A percentile compares a stretch with the other conserved stretches of the same genome.
Evolutionary conservation across 2,113 vertebrate genomes (phyloP).

Genomic region (Taurulus bubalis): DNA sequence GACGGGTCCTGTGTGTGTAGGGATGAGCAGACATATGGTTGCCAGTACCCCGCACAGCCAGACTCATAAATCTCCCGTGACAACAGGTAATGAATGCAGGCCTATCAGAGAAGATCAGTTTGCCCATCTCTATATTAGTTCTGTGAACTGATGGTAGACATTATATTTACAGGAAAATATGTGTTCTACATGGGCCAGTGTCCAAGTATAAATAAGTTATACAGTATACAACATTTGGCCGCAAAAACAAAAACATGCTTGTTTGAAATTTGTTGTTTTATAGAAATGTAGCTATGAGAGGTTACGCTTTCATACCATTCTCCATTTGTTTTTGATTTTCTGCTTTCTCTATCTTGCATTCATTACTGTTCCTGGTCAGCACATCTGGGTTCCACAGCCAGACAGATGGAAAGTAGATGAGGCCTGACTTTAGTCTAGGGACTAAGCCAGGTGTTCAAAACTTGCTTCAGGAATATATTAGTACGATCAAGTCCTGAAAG

Average conservation of each 20-base stretch:
- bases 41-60: constrained; percentile 41
- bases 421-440: constrained; percentile 49
- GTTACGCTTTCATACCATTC: neutral
- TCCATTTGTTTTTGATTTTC: constrained; percentile 23
- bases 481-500: constrained; percentile 41
- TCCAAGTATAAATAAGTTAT: neutral
- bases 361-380: constrained; percentile 53
- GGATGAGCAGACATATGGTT: constrained; percentile 68
- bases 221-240: neutral
- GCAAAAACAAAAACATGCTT: neutral
- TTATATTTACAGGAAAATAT: constrained; percentile 41
- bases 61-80: constrained; percentile 79
- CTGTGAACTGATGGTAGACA: constrained; percentile 34
- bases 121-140: constrained; percentile 39
- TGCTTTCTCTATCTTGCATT: constrained; percentile 33
- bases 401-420: constrained; percentile 71
- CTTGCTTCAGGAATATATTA: constrained; percentile 48
- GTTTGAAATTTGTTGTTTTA: constrained; percentile 1
- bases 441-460: constrained; percentile 54
- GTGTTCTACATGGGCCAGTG: constrained; percentile 14
- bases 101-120: constrained; percentile 63
- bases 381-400: constrained; percentile 54
- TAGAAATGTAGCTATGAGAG: neutral
- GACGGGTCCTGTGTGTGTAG: constrained; percentile 40
- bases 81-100: constrained; percentile 75